These are phyloP conservation scores for Antigone vipio DNA, from an alignment of 2,113 vertebrate genomes.

Conservation along the genomic window DNA sequence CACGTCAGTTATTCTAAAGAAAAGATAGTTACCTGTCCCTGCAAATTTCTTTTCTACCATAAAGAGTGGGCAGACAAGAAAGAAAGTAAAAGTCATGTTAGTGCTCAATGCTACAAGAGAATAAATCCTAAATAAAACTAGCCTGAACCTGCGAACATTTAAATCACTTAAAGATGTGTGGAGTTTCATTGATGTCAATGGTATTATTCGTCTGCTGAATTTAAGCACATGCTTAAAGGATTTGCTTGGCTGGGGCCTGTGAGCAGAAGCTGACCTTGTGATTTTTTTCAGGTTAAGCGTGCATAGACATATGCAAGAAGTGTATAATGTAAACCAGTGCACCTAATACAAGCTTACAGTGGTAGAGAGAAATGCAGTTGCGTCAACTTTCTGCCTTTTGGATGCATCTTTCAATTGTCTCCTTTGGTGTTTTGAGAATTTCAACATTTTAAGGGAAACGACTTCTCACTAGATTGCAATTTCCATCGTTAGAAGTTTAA, in stretches of 20 bases:
- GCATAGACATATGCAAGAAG: neutral
- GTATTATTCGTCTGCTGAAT: neutral
- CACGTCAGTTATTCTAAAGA: neutral
- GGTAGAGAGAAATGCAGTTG: neutral
- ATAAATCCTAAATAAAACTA: constrained; percentile 10
- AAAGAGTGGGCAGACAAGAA: neutral
- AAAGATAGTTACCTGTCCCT: neutral
- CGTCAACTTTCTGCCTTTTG: neutral
- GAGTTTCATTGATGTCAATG: neutral
- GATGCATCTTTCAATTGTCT: neutral
- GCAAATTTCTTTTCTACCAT: neutral
- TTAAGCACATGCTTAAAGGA: constrained; percentile 28
- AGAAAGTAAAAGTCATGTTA: neutral
- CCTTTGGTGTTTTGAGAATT: neutral
- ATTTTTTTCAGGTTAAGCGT: neutral
- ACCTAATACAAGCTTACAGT: neutral
- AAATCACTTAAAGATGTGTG: constrained; percentile 1
- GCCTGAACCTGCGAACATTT: neutral
- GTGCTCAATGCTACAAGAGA: neutral
- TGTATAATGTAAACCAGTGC: neutral
- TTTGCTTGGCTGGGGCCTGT: neutral
- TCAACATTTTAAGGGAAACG: neutral
- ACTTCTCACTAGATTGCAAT: constrained; percentile 1
- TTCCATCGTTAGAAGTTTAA: constrained; percentile 9
- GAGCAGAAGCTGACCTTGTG: neutral